A percentile compares a stretch with the other conserved stretches of the same genome.
Evolutionary conservation across 2,888 invertebrate species (phyloP).

Genomic region (Lepidocyrtoides sp.): DNA sequence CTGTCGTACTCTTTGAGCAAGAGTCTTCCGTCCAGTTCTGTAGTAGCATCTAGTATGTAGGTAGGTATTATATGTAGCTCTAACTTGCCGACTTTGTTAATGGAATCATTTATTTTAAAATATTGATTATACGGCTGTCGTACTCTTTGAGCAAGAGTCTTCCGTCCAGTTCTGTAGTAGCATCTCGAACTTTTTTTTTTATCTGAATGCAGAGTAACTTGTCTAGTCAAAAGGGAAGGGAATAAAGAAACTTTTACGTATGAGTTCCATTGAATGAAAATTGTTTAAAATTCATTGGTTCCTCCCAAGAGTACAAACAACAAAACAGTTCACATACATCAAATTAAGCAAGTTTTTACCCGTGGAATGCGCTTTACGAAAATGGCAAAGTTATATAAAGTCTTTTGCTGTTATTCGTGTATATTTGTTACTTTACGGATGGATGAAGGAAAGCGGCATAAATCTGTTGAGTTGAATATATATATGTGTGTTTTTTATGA

Average conservation of each 20-base stretch:
- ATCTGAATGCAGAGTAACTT: background rate
- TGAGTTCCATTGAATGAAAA: background rate
- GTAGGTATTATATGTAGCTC: too few relatives aligned
- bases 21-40: background rate
- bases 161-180: background rate
- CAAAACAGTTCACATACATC: background rate
- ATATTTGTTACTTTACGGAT: background rate
- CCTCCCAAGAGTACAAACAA: slow-evolving; percentile 7
- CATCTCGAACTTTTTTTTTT: background rate
- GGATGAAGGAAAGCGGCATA: background rate
- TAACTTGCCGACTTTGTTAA: background rate
- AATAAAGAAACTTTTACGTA: slow-evolving; percentile 1
- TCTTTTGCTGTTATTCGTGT: background rate
- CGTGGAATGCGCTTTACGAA: background rate
- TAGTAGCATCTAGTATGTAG: too few relatives aligned
- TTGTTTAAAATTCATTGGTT: slow-evolving; percentile 54
- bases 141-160: background rate
- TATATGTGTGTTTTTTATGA: background rate
- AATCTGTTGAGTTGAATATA: too few relatives aligned
- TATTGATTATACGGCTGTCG: background rate
- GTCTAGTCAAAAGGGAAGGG: background rate
- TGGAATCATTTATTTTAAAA: slow-evolving; percentile 14
- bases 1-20: background rate
- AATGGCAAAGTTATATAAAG: background rate
- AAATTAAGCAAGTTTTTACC: background rate